Base-by-base conservation (phyloP, 2,113 vertebrate species). In the Corapipo altera region DNA sequence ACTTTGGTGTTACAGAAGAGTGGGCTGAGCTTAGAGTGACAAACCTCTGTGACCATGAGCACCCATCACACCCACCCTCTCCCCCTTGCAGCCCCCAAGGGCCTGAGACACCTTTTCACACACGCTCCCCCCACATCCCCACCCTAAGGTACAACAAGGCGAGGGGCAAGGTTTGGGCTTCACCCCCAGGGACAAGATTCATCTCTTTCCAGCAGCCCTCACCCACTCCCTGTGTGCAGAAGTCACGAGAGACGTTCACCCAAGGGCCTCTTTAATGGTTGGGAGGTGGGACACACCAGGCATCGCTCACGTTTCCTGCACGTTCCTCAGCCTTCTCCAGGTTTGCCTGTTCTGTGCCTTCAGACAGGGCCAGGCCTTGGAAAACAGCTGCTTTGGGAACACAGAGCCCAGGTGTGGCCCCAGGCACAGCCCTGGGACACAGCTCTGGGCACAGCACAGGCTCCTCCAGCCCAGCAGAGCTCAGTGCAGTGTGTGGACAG, bases 261-360 rank as follows among this genome's bases (percentile, higher is more conserved):
- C 91, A 88, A 90, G 85, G 59, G n/a, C 44, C 24, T 76, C 71
- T 96, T 96, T 95, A 96, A 94, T 96, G 79, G 51, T 61, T 30
- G 64, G 46, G 4, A 66, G 64, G n/a, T 59, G 58, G n/a, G 84
- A 73, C 82, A 76, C 44, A 8, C 58, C 1, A 0, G 8, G 39
- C 32, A 0, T 71, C 57, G 62, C 28, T 58, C 9, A 6, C 14
- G 1, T 18, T 69, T 48, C 48, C 37, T 61, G 28, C 35, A 12
- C 26, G 9, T 14, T 69, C 37, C 62, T 74, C 85, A 82, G 57
- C 85, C n/a, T 69, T 12, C 71, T 48, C 62, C 37, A 58, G 32
- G 18, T 21, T 23, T 43, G 44, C 61, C 73, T 26, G 3, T 59
- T 46, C 52, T 12, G 24, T 59, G 71, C 57, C 55, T 52, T 77